A percentile compares a stretch with the other conserved stretches of the same genome.
These are phyloP conservation scores for Invenusta paracnida DNA, from an alignment of 2,888 invertebrate species.

Conservation along the genomic window DNA sequence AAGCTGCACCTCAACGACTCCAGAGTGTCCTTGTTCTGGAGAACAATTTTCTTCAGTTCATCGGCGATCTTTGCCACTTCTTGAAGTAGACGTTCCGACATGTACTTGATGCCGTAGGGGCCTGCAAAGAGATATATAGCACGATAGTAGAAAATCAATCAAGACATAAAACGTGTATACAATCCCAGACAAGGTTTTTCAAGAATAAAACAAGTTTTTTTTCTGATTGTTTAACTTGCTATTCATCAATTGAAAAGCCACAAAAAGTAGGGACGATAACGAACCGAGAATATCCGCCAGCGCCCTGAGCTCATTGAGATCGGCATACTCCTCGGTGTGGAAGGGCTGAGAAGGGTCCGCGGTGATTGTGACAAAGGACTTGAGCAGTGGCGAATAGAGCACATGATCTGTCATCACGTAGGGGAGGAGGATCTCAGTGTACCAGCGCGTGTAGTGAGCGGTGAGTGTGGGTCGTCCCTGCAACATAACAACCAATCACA, in stretches of 20 bases:
- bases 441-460: constrained; percentile 59
- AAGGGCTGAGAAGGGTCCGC: constrained; percentile 86
- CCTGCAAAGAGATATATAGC: constrained; percentile 19
- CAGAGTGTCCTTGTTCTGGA: constrained; percentile 84
- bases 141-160: too few relatives aligned
- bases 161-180: too few relatives aligned
- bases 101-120: constrained; percentile 39
- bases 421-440: constrained; percentile 73
- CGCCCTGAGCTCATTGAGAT: constrained; percentile 83
- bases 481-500: not conserved
- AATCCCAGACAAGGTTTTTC: too few relatives aligned
- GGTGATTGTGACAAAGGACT: constrained; percentile 83
- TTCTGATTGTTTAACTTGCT: too few relatives aligned
- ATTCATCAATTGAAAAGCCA: too few relatives aligned
- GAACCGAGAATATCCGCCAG: constrained; percentile 86
- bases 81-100: constrained; percentile 81
- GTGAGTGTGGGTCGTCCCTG: constrained; percentile 42
- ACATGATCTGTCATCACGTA: constrained; percentile 67
- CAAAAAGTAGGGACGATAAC: not conserved
- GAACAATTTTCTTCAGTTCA: constrained; percentile 83
- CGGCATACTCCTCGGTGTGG: constrained; percentile 95
- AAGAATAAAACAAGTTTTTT: too few relatives aligned
- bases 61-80: constrained; percentile 95
- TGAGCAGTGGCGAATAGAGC: constrained; percentile 89
- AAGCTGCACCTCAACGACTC: constrained; percentile 86